Conservation (phyloP, 2,888 invertebrate genomes). For the Globia sparganii region DNA sequence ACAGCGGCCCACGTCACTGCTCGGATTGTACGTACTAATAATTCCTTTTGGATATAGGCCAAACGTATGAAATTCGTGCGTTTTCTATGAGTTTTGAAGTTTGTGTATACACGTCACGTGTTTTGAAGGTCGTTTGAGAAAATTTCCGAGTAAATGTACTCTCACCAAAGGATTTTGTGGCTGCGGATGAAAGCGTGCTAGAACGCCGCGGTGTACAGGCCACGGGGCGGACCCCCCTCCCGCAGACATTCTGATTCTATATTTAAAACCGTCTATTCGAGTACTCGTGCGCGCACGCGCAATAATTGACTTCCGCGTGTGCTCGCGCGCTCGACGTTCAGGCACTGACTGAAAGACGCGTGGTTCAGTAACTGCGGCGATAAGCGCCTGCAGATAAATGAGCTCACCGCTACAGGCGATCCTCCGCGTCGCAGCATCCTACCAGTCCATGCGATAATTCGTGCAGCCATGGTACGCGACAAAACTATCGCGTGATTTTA, state of each 20-base stretch:
- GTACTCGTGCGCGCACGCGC: slow-evolving; percentile 88
- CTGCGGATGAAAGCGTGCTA: slow-evolving; percentile 86
- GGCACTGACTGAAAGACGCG: slow-evolving; percentile 87
- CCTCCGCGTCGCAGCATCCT: slow-evolving; percentile 87
- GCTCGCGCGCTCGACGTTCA: slow-evolving; percentile 88
- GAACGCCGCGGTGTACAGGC: slow-evolving; percentile 92
- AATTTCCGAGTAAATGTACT: slow-evolving; percentile 78
- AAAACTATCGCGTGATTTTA: slow-evolving; percentile 64
- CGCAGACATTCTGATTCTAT: slow-evolving; percentile 88
- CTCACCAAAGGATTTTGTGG: slow-evolving; percentile 87
- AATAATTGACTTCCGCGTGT: slow-evolving; percentile 89
- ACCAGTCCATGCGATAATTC: slow-evolving; percentile 85
- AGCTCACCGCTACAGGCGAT: slow-evolving; percentile 89
- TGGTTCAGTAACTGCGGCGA: slow-evolving; percentile 81
- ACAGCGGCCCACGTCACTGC: slow-evolving; percentile 84
- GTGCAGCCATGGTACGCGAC: slow-evolving; percentile 78
- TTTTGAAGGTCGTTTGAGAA: slow-evolving; percentile 76
- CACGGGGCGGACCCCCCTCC: slow-evolving; percentile 93
- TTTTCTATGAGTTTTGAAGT: slow-evolving; percentile 84
- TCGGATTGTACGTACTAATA: slow-evolving; percentile 82
- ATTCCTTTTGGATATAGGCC: slow-evolving; percentile 89
- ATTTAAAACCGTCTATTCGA: slow-evolving; percentile 90
- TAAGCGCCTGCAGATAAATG: slow-evolving; percentile 87
- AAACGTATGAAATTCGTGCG: slow-evolving; percentile 84
- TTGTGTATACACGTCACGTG: slow-evolving; percentile 84